These are phyloP conservation scores for Orgyia antiqua DNA, from an alignment of 2,888 invertebrate species.

Conservation along the genomic window DNA sequence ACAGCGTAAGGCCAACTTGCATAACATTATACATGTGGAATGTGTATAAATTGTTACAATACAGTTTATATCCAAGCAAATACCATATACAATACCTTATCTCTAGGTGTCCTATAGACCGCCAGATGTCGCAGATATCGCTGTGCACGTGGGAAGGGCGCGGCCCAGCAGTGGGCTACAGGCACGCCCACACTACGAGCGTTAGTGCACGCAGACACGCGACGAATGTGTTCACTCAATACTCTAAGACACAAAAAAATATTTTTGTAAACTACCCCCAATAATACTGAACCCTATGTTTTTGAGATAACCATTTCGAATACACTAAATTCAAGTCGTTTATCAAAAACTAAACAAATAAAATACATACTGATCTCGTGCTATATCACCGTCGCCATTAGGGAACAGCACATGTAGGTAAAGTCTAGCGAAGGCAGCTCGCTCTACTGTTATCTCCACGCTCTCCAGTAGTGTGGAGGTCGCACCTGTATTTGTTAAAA, in stretches of 20 bases:
- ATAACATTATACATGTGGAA: no score
- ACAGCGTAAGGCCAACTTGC: no score
- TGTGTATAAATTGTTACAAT: no score
- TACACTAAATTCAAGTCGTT: no score
- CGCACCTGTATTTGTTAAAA: no score
- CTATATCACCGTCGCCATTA: slow-evolving; percentile 96
- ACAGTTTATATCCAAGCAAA: no score
- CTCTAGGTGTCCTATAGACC: slow-evolving; percentile 93
- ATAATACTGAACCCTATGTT: neutral
- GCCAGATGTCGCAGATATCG: slow-evolving; percentile 91
- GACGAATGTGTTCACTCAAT: slow-evolving; percentile 91
- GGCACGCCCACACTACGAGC: slow-evolving; percentile 88
- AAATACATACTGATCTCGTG: slow-evolving; percentile 89
- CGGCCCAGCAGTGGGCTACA: slow-evolving; percentile 84
- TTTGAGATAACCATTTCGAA: no score
- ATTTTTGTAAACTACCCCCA: neutral
- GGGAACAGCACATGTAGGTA: slow-evolving; percentile 97
- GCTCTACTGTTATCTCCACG: slow-evolving; percentile 90
- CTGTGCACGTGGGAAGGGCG: slow-evolving; percentile 98
- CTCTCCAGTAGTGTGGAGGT: slow-evolving; percentile 84
- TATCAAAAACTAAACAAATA: no score
- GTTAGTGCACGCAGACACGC: slow-evolving; percentile 81
- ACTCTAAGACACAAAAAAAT: slow-evolving; percentile 73
- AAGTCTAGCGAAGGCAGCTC: slow-evolving; percentile 93
- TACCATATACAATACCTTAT: slow-evolving; percentile 64